phyloP scores from a whole-genome alignment of 1,140 invertebrate genomes.

The Orussus abietinus region DNA sequence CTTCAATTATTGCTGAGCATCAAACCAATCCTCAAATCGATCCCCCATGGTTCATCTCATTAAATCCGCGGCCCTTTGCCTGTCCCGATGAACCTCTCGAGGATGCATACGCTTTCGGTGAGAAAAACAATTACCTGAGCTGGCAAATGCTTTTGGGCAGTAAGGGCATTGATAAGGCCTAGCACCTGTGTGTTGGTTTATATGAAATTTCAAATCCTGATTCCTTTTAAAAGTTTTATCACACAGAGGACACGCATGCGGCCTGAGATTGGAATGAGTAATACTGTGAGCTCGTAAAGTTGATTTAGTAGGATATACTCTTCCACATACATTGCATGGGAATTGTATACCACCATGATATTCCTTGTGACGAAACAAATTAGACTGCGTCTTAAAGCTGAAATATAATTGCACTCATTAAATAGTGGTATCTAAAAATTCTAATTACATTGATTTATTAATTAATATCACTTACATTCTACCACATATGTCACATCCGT shows the following conservation, averaged over 20 bases:
- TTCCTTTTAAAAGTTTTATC: constrained; percentile 73
- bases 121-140: constrained; percentile 73
- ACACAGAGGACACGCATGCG: constrained; percentile 67
- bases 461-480: constrained; percentile 59
- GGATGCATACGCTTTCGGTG: constrained; percentile 73
- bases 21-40: constrained; percentile 38
- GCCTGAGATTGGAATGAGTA: constrained; percentile 66
- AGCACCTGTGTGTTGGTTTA: constrained; percentile 76
- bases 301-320: constrained; percentile 68
- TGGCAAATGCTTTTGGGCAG: constrained; percentile 75
- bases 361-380: constrained; percentile 63
- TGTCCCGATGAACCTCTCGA: constrained; percentile 51
- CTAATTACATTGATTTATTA: constrained; percentile 2
- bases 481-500: constrained; percentile 65
- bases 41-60: constrained; percentile 50
- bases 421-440: not conserved
- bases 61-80: constrained; percentile 51
- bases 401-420: constrained; percentile 18
- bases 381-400: constrained; percentile 68
- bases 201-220: constrained; percentile 74
- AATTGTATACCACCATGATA: constrained; percentile 63
- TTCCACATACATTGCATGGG: constrained; percentile 64
- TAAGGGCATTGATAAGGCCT: constrained; percentile 78
- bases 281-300: constrained; percentile 68
- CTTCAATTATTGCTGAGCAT: no score